phyloP scores from a whole-genome alignment of 2,797 vertebrate genomes.

The Sebastes alutus region DNA sequence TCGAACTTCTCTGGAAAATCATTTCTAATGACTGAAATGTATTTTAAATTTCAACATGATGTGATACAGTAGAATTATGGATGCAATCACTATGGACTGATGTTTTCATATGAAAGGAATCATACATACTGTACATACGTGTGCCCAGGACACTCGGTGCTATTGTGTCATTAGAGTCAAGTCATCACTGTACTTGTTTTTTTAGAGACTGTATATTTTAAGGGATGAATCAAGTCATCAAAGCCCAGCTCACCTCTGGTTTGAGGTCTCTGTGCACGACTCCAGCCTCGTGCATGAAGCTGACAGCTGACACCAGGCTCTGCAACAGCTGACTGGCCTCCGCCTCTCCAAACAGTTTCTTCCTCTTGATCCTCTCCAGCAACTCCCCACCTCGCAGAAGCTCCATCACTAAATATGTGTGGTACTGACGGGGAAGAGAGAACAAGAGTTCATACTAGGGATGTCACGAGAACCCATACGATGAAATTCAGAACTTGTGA shows the following conservation, averaged over 20 bases:
- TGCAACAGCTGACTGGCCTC: conserved; percentile 92
- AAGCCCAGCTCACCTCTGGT: conserved; percentile 84
- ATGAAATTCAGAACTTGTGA: too few species aligned
- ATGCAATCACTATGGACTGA: not conserved
- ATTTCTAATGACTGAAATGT: not conserved
- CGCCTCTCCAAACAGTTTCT: conserved; percentile 91
- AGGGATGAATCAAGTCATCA: not conserved
- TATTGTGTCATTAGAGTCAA: not conserved
- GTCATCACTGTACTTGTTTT: not conserved
- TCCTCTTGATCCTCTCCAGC: conserved; percentile 90
- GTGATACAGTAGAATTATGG: not conserved
- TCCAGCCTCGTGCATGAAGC: conserved; percentile 93
- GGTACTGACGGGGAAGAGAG: conserved; percentile 79
- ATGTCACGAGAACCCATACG: too few species aligned
- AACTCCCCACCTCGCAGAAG: conserved; percentile 90
- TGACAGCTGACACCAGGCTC: conserved; percentile 90
- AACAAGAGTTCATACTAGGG: not conserved
- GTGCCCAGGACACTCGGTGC: not conserved
- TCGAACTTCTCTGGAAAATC: not conserved
- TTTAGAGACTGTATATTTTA: too few species aligned
- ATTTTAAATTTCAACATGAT: not conserved
- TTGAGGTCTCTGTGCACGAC: conserved; percentile 94
- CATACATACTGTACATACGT: not conserved
- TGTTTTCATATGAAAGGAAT: not conserved
- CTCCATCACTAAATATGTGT: conserved; percentile 94